Evolutionary conservation across 2,797 vertebrate species (phyloP).

Genomic region (Paguma larvata): DNA sequence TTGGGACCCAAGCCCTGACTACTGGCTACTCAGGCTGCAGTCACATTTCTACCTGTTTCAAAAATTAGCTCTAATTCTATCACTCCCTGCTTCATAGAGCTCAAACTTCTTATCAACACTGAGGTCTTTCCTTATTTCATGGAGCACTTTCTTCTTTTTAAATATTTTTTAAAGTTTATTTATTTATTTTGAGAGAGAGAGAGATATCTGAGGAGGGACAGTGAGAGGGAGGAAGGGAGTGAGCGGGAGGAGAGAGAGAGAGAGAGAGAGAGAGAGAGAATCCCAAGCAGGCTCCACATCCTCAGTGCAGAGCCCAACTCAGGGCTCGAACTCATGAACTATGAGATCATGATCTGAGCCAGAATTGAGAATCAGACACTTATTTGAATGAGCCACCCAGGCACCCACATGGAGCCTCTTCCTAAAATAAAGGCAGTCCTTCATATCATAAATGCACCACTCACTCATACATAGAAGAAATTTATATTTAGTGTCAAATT

Average conservation of each 20-base stretch:
- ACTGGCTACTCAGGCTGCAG: background rate
- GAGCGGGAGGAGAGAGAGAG: no score
- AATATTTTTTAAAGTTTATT: no score
- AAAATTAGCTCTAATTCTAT: background rate
- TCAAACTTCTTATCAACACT: background rate
- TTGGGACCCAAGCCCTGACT: background rate
- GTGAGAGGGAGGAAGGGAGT: no score
- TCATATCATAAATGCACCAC: background rate
- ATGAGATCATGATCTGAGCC: no score
- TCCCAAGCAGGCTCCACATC: no score
- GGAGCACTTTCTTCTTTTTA: background rate
- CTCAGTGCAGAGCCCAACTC: no score
- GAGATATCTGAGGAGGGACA: no score
- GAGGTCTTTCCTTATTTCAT: background rate
- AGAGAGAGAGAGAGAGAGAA: no score
- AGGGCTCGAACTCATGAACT: no score
- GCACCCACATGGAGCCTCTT: background rate
- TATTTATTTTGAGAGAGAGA: no score
- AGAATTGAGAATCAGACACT: no score
- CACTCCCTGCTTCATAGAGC: background rate
- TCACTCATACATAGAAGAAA: background rate
- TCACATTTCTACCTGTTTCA: background rate
- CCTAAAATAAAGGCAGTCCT: background rate
- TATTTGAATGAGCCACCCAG: no score
- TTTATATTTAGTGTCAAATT: background rate